phyloP scores from a whole-genome alignment of 2,888 invertebrate species.

The Lepeophtheirus nordmannii region DNA sequence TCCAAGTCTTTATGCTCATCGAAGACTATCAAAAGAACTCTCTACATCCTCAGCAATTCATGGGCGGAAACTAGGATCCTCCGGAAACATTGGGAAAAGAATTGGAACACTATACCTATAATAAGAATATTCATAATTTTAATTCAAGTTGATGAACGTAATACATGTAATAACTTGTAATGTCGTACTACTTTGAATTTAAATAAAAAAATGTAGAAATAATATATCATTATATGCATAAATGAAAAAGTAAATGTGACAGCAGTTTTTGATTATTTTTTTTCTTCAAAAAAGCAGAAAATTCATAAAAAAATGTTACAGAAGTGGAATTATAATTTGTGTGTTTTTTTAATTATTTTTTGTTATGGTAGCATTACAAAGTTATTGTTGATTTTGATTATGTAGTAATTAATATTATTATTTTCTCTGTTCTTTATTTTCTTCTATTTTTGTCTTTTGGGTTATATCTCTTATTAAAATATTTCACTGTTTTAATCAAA shows the following conservation, averaged over 20 bases:
- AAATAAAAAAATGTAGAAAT: no score
- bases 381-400: not conserved
- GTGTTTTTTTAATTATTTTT: not conserved
- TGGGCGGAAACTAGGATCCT: not conserved
- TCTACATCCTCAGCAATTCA: not conserved
- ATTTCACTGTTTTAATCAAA: slow-evolving; percentile 1
- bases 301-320: no score
- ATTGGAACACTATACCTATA: not conserved
- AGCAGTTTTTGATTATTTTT: not conserved
- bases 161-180: not conserved
- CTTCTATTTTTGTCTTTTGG: not conserved
- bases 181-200: no score
- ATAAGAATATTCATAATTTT: not conserved
- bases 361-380: not conserved
- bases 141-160: not conserved
- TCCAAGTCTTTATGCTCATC: not conserved
- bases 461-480: not conserved
- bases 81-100: not conserved
- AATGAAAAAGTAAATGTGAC: not conserved
- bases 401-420: not conserved
- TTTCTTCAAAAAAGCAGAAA: no score
- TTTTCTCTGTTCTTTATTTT: not conserved
- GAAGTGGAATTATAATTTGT: no score
- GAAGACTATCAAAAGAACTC: not conserved
- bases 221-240: no score